Conservation (phyloP, 2,797 vertebrate genomes). For the Amphiprion clarkii region DNA sequence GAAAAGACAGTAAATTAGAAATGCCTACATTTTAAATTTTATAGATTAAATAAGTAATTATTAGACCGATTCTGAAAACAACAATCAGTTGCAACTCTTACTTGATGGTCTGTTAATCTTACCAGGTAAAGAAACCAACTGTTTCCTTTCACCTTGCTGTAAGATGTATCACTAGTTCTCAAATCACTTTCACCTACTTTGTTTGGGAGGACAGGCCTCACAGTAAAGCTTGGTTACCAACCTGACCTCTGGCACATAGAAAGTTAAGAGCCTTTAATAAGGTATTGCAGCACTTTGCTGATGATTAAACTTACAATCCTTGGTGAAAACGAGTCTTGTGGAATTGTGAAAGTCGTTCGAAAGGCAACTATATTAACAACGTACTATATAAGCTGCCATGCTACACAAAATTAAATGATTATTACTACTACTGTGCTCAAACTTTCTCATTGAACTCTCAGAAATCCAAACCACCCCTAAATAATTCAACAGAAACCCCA, state of each 20-base stretch:
- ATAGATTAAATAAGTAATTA: not conserved
- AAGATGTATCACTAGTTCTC: not conserved
- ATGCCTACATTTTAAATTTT: not conserved
- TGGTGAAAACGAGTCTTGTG: not conserved
- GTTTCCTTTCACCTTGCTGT: not conserved
- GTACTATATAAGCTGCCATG: not conserved
- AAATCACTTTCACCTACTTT: slow-evolving; percentile 4
- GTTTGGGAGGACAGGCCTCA: not conserved
- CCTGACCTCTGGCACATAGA: not conserved
- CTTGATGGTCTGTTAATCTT: not conserved
- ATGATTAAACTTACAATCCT: not conserved
- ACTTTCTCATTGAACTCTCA: not conserved
- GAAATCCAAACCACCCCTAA: slow-evolving; percentile 36
- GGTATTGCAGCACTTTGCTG: not conserved
- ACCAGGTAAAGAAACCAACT: not conserved
- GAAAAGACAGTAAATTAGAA: too few relatives aligned
- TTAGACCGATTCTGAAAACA: not conserved
- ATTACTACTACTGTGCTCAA: not conserved
- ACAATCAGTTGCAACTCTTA: not conserved
- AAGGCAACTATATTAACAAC: not conserved
- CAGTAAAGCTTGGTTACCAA: not conserved
- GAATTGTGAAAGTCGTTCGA: not conserved
- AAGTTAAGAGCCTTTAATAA: not conserved
- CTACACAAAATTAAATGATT: not conserved
- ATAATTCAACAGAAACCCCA: slow-evolving; percentile 68